A percentile compares a stretch with the other conserved stretches of the same genome.
Evolutionary conservation across 2,797 vertebrate species (phyloP).

Genomic region (Sciaenops ocellatus): DNA sequence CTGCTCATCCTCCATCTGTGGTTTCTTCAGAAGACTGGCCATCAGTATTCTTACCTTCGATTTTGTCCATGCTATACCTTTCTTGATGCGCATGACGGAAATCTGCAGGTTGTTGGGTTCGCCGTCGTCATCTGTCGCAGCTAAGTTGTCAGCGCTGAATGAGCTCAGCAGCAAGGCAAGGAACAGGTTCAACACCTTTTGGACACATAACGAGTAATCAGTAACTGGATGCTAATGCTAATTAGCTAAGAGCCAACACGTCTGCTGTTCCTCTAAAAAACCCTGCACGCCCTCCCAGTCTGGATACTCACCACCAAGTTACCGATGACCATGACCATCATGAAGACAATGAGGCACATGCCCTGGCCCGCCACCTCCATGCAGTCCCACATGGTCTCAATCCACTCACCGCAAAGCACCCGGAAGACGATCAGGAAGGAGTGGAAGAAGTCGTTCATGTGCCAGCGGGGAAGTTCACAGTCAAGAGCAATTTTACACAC

Average conservation of each 20-base stretch:
- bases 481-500: slow-evolving; percentile 95
- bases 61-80: slow-evolving; percentile 94
- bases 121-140: slow-evolving; percentile 95
- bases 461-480: slow-evolving; percentile 97
- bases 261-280: background rate
- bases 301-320: slow-evolving; percentile 95
- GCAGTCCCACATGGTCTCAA: slow-evolving; percentile 99
- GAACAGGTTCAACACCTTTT: slow-evolving; percentile 97
- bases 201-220: slow-evolving; percentile 24
- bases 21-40: slow-evolving; percentile 90
- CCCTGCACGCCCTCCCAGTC: background rate
- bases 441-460: slow-evolving; percentile 99
- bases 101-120: slow-evolving; percentile 99
- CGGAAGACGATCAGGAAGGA: slow-evolving; percentile 99
- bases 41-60: slow-evolving; percentile 86
- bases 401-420: slow-evolving; percentile 98
- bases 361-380: slow-evolving; percentile 98
- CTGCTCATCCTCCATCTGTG: slow-evolving; percentile 90
- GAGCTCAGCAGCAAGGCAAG: slow-evolving; percentile 98
- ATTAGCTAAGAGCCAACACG: background rate
- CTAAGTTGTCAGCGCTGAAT: slow-evolving; percentile 98
- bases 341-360: slow-evolving; percentile 99
- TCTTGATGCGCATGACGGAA: slow-evolving; percentile 95
- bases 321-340: slow-evolving; percentile 99
- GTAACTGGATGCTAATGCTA: background rate